Percentiles rank a stretch among this genome's conserved stretches.
Conservation (phyloP, 2,797 vertebrate genomes). For the Remorina albescens region DNA sequence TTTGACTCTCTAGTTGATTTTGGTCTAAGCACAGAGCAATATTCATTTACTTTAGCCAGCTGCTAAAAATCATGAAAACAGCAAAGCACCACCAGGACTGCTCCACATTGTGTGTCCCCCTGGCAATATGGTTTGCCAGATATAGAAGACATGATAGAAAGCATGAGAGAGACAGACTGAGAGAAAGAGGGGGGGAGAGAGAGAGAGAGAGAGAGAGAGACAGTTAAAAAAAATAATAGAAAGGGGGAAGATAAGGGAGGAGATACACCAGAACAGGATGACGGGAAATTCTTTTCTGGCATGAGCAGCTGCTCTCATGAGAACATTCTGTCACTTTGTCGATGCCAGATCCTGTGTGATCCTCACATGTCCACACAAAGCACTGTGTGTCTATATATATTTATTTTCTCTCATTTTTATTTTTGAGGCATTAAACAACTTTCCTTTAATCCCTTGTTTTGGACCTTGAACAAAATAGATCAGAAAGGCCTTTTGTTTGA, state of each 20-base stretch:
- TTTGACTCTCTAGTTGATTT: constrained; percentile 62
- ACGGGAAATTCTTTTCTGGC: constrained; percentile 61
- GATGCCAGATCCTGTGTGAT: constrained; percentile 67
- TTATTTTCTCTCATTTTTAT: background rate
- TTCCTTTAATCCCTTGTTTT: background rate
- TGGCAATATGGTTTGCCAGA: constrained; percentile 74
- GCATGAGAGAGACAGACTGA: constrained; percentile 11
- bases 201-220: constrained; percentile 15
- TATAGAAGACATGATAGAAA: constrained; percentile 65
- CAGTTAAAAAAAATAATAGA: constrained; percentile 24
- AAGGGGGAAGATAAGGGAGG: constrained; percentile 37
- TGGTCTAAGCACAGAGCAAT: constrained; percentile 65
- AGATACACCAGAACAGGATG: constrained; percentile 46
- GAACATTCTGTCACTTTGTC: constrained; percentile 74
- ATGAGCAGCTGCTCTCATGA: constrained; percentile 71
- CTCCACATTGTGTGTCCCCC: constrained; percentile 72
- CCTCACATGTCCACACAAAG: constrained; percentile 42
- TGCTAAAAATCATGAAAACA: constrained; percentile 77
- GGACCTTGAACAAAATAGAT: background rate
- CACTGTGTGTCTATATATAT: constrained; percentile 8
- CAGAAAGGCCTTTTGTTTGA: background rate
- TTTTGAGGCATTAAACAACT: background rate
- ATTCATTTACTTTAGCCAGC: constrained; percentile 76
- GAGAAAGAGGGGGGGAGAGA: background rate
- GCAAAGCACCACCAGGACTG: constrained; percentile 70